These are phyloP conservation scores for Trypoxylus dichotomus DNA, from an alignment of 1,140 invertebrate genomes.

Conservation along the genomic window DNA sequence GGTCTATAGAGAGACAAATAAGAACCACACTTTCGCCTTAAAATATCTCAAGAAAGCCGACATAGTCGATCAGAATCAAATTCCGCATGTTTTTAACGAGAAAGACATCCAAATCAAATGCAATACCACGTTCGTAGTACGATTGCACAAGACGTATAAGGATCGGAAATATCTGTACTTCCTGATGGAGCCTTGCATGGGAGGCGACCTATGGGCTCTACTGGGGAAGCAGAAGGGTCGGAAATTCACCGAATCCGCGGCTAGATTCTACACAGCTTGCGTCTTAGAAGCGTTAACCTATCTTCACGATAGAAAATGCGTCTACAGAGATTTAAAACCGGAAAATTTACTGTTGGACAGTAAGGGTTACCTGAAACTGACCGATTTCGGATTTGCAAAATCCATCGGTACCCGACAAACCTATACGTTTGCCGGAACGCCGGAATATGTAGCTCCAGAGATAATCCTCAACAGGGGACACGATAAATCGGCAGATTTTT, in stretches of 20 bases:
- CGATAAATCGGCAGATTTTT: slow-evolving; percentile 91
- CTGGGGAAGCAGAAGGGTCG: slow-evolving; percentile 73
- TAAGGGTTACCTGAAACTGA: slow-evolving; percentile 90
- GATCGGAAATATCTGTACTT: slow-evolving; percentile 96
- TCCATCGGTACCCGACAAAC: slow-evolving; percentile 81
- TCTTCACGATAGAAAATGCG: slow-evolving; percentile 82
- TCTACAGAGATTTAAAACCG: slow-evolving; percentile 94
- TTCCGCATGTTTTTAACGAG: slow-evolving; percentile 90
- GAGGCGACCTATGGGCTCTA: slow-evolving; percentile 97
- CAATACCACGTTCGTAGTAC: slow-evolving; percentile 55
- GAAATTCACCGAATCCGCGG: slow-evolving; percentile 81
- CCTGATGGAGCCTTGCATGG: slow-evolving; percentile 93
- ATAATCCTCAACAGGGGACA: slow-evolving; percentile 91
- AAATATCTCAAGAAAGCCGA: slow-evolving; percentile 92
- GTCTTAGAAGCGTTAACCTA: slow-evolving; percentile 91
- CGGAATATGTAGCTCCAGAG: slow-evolving; percentile 90
- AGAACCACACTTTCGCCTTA: slow-evolving; percentile 76
- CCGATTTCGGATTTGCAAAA: slow-evolving; percentile 98
- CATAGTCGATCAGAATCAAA: slow-evolving; percentile 90
- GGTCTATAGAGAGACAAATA: slow-evolving; percentile 61
- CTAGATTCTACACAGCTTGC: slow-evolving; percentile 90
- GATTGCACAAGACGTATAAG: slow-evolving; percentile 91
- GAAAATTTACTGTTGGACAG: slow-evolving; percentile 90
- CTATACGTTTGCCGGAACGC: slow-evolving; percentile 97
- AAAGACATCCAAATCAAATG: slow-evolving; percentile 87